phyloP scores from a whole-genome alignment of 2,888 invertebrate genomes.

The Neria commutata region DNA sequence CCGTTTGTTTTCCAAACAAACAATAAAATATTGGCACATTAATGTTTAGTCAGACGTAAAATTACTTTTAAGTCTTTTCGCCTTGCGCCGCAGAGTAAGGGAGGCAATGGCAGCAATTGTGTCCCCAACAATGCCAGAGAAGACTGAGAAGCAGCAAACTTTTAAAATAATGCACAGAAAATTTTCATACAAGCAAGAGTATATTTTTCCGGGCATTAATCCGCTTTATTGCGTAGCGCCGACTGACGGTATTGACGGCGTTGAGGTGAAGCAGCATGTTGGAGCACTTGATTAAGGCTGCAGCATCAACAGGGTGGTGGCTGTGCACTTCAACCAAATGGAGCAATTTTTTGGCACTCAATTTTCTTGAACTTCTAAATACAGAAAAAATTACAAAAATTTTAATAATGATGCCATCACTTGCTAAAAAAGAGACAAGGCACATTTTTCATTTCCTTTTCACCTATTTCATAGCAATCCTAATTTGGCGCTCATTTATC shows the following conservation, averaged over 20 bases:
- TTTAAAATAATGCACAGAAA: conserved; percentile 47
- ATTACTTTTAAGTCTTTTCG: conserved; percentile 61
- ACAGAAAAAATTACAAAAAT: background rate
- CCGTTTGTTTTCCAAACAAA: conserved; percentile 52
- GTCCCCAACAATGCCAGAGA: too few relatives aligned
- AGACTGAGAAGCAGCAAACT: conserved; percentile 28
- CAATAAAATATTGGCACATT: conserved; percentile 63
- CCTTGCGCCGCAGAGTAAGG: background rate
- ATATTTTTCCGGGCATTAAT: conserved; percentile 44
- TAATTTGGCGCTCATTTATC: conserved; percentile 33
- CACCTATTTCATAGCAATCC: conserved; percentile 32
- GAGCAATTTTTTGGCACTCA: background rate
- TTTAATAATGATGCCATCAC: conserved; percentile 25
- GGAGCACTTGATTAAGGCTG: background rate
- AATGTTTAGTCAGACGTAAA: conserved; percentile 63
- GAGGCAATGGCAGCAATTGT: conserved; percentile 8
- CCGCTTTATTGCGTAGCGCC: conserved; percentile 34
- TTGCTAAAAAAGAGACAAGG: conserved; percentile 51
- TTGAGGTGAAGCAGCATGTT: background rate
- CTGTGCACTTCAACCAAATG: too few relatives aligned
- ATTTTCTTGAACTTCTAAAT: background rate
- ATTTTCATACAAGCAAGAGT: conserved; percentile 30
- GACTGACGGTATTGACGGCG: background rate
- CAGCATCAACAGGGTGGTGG: background rate
- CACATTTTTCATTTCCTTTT: conserved; percentile 47